Percentiles rank a stretch among this genome's conserved stretches.
phyloP scores from a whole-genome alignment of 2,888 invertebrate species.

The Macrosoma leucophasiata region DNA sequence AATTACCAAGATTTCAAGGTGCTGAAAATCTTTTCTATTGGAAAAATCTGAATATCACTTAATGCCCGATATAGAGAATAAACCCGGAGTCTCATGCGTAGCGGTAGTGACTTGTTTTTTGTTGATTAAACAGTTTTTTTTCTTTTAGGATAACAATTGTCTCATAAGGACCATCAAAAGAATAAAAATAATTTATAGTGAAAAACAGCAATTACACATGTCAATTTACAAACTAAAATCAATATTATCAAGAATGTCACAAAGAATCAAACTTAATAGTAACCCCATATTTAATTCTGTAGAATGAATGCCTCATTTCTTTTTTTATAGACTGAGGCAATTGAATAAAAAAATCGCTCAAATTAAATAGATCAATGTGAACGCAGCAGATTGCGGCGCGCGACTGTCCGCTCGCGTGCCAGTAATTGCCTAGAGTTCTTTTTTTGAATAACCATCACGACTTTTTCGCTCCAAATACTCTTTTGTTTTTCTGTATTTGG shows the following conservation, averaged over 20 bases:
- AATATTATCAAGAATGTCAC: conserved; percentile 8
- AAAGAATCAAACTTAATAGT: neutral
- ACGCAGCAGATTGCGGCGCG: conserved; percentile 52
- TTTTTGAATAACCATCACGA: conserved; percentile 75
- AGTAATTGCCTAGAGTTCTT: conserved; percentile 69
- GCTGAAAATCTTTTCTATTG: too few species aligned
- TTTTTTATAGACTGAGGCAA: neutral
- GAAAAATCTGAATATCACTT: too few species aligned
- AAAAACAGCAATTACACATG: neutral
- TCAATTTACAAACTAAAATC: conserved; percentile 7
- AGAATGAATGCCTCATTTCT: neutral
- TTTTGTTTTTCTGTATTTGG: conserved; percentile 49
- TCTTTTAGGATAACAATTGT: too few species aligned
- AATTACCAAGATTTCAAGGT: too few species aligned
- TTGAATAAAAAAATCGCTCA: neutral
- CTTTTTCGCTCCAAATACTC: conserved; percentile 70
- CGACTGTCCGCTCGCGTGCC: conserved; percentile 72
- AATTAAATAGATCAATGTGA: conserved; percentile 38
- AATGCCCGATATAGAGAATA: too few species aligned
- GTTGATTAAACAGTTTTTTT: too few species aligned
- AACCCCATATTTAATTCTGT: neutral
- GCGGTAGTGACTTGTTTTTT: too few species aligned
- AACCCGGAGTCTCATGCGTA: too few species aligned
- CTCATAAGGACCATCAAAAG: too few species aligned
- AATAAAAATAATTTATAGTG: conserved; percentile 9